These are phyloP conservation scores for Drosophila kanapiae DNA, from an alignment of 1,140 invertebrate species.

Conservation along the genomic window DNA sequence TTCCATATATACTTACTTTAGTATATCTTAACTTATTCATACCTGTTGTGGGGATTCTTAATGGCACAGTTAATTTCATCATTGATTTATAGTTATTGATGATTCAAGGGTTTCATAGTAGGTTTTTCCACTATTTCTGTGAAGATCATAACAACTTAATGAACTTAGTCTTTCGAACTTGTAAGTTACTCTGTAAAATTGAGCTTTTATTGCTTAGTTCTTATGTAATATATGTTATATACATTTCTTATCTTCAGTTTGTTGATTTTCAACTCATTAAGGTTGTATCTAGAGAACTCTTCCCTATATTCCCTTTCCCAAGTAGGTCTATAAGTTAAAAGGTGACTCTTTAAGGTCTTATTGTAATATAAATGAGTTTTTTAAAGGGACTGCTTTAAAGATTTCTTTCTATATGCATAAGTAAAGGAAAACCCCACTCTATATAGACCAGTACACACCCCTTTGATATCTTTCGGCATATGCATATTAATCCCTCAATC, in stretches of 20 bases:
- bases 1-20: not conserved
- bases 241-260: not conserved
- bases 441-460: not conserved
- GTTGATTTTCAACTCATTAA: not conserved
- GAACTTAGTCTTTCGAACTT: not conserved
- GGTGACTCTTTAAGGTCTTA: too few species aligned
- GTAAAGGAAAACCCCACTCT: too few species aligned
- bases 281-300: too few species aligned
- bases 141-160: not conserved
- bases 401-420: not conserved
- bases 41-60: not conserved
- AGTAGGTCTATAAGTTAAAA: not conserved
- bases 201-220: not conserved
- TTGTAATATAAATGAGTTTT: not conserved
- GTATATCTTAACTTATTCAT: not conserved
- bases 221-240: not conserved
- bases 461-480: conserved; percentile 6
- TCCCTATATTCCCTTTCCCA: not conserved
- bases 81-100: not conserved
- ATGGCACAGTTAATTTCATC: not conserved
- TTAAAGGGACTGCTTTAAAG: not conserved
- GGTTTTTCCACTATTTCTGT: not conserved
- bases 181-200: not conserved
- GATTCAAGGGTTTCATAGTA: not conserved
- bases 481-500: conserved; percentile 13